Evolutionary conservation across 2,888 invertebrate species (phyloP).

Genomic region (Liopterus haemorrhoidalis): DNA sequence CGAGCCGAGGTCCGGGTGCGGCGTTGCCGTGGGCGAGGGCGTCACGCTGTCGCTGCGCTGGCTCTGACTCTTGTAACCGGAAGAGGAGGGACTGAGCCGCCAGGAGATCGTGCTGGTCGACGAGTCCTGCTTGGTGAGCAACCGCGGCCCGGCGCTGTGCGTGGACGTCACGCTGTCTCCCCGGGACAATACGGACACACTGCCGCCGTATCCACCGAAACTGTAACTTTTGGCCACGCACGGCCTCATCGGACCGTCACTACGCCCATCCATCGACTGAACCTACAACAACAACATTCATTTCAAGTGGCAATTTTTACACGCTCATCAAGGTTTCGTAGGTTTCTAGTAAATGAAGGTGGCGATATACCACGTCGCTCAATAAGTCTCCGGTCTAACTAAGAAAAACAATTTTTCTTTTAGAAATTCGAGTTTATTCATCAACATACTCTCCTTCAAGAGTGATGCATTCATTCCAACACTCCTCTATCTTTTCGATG

Average conservation of each 20-base stretch:
- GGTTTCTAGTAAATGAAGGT: no score
- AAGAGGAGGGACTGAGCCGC: slow-evolving; percentile 67
- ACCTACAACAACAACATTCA: slow-evolving; percentile 43
- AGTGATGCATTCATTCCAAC: no score
- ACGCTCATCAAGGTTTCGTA: no score
- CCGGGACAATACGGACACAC: slow-evolving; percentile 49
- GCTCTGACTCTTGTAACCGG: slow-evolving; percentile 70
- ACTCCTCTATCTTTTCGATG: no score
- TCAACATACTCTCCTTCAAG: no score
- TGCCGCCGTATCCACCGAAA: slow-evolving; percentile 74
- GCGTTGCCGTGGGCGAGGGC: slow-evolving; percentile 64
- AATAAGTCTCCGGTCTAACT: no score
- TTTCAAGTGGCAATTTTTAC: not conserved
- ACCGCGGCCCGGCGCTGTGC: slow-evolving; percentile 56
- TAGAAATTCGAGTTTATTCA: no score
- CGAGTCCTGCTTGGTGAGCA: slow-evolving; percentile 71
- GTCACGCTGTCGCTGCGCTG: slow-evolving; percentile 71
- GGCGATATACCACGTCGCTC: no score
- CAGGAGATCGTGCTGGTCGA: slow-evolving; percentile 56
- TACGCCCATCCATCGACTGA: slow-evolving; percentile 51
- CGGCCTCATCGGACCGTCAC: slow-evolving; percentile 45
- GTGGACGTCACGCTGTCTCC: slow-evolving; percentile 62
- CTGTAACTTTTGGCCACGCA: slow-evolving; percentile 79
- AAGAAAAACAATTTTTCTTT: no score
- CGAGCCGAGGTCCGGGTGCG: slow-evolving; percentile 38